Base-by-base conservation (phyloP, 2,888 invertebrate genomes). In the Pilophorus perplexus region DNA sequence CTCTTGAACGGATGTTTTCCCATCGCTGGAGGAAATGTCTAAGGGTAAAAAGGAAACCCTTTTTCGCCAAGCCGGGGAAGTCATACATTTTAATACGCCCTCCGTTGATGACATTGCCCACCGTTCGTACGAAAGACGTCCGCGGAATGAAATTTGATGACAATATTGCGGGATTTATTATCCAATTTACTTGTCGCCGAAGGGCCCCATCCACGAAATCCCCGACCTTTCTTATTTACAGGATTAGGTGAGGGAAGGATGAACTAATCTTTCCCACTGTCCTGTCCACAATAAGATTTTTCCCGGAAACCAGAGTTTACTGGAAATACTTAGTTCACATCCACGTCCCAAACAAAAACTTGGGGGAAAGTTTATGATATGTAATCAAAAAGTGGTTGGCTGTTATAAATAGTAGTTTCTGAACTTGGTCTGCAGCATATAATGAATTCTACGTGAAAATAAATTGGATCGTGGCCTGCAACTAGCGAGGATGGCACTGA, bases 131-230 rank as follows among this genome's bases (percentile, higher is more conserved):
- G 48, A 10, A 50, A 25, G 48, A 14, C 23, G 14, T 25, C 8
- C 23, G 14, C 48, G n/a, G 25, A 25, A 25, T 50, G 22, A 20
- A 55, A 37, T 16, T 23, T 22, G 14, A 55, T 33, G 28, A 22
- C 23, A 48, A 48, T 48, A 52, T 28, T 52, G 52, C 10, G 25
- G 52, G 52, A 52, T 52, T 52, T 52, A 27, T 52, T 23, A 16
- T 28, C 52, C 28, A 25, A 28, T 52, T 52, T 28, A 16, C 46
- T 46, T 5, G n/a, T 46, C 14, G 52, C 52, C 52, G n/a, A 10
- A 10, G 18, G 52, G 25, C 6, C 12, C 33, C 12, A 6, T 33
- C 6, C 12, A 18, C 25, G 28, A 25, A 52, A 28, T 28, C 23
- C 23, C 20, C 20, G 20, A 3, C 8, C 20, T 42, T n/a, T n/a